Conservation (phyloP, 2,113 vertebrate species). For the Lophochroa leadbeateri region DNA sequence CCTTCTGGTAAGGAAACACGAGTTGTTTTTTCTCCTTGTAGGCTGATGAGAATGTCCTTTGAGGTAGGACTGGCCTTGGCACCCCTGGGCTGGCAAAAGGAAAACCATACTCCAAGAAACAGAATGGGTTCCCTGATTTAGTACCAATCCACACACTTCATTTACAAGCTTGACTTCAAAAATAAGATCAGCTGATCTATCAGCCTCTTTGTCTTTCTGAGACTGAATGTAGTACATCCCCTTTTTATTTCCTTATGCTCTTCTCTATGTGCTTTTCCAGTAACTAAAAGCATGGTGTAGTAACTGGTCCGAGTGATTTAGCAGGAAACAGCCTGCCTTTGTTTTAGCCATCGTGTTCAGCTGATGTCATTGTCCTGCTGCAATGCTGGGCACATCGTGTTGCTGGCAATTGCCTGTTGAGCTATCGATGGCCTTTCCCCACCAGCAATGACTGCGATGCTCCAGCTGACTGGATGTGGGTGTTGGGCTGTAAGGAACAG, state of each 20-base stretch:
- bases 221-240: neutral
- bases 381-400: accelerated
- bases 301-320: neutral
- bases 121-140: neutral
- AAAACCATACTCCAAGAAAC: neutral
- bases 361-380: neutral
- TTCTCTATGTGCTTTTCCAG: neutral
- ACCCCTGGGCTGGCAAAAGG: neutral
- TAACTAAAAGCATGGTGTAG: neutral
- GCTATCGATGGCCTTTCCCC: neutral
- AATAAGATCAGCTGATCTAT: neutral
- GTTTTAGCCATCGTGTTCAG: neutral
- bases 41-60: neutral
- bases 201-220: neutral
- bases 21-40: neutral
- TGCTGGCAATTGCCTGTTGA: neutral
- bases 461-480: neutral
- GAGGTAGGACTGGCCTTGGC: neutral
- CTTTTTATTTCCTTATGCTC: neutral
- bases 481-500: neutral
- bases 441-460: neutral
- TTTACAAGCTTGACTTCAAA: neutral
- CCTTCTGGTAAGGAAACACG: neutral
- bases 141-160: neutral
- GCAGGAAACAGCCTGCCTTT: neutral